Percentiles rank a stretch among this genome's conserved stretches.
Evolutionary conservation across 2,888 invertebrate species (phyloP).

Genomic region (Gryllus longicercus): DNA sequence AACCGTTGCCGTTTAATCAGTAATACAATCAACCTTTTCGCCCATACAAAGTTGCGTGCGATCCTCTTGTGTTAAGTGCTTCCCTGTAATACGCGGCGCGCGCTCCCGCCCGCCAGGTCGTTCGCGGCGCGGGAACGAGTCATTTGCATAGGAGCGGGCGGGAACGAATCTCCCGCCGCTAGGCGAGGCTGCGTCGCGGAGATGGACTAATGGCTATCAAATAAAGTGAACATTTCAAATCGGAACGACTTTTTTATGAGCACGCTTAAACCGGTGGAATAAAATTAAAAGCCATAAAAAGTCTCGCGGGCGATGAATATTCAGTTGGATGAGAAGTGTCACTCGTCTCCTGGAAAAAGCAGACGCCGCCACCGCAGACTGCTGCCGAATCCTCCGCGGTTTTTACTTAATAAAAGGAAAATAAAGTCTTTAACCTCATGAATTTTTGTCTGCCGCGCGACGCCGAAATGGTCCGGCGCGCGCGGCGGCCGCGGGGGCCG

Average conservation of each 20-base stretch:
- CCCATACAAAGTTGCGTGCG: too few relatives aligned
- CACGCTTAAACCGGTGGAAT: not conserved
- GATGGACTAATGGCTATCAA: not conserved
- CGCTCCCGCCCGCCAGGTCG: too few relatives aligned
- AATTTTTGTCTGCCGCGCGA: not conserved
- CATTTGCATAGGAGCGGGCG: too few relatives aligned
- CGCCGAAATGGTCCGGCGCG: too few relatives aligned
- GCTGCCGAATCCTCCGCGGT: not conserved
- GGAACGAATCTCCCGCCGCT: too few relatives aligned
- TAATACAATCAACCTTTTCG: too few relatives aligned
- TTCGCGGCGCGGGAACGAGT: too few relatives aligned
- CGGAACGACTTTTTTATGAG: conserved; percentile 10
- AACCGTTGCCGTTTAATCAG: too few relatives aligned
- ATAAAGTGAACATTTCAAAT: conserved; percentile 17
- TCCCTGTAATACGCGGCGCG: too few relatives aligned
- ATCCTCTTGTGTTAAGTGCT: too few relatives aligned
- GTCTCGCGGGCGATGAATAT: not conserved
- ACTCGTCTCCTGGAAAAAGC: not conserved
- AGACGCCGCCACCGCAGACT: too few relatives aligned
- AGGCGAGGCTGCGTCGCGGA: not conserved
- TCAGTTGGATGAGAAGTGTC: not conserved
- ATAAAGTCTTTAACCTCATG: not conserved
- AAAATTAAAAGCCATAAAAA: conserved; percentile 8
- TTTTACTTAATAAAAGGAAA: not conserved
- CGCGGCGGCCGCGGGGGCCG: too few relatives aligned